Percentiles rank a stretch among this genome's conserved stretches.
Evolutionary conservation across 2,888 invertebrate genomes (phyloP).

Genomic region (Papilio elwesi): DNA sequence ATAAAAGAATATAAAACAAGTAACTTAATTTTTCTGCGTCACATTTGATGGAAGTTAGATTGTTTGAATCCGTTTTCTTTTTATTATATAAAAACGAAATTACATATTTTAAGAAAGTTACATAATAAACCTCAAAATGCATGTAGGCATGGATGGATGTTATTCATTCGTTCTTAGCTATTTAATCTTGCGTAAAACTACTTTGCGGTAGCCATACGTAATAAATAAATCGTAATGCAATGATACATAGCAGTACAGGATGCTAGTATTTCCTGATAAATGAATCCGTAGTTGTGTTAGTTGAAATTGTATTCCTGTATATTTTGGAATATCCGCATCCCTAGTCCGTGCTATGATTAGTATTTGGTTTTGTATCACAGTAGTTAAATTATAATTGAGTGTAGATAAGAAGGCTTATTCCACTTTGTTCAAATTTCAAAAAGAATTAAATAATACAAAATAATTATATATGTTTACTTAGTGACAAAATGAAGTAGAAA

Average conservation of each 20-base stretch:
- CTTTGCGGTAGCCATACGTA: constrained; percentile 7
- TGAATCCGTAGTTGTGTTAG: constrained; percentile 33
- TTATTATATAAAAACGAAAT: not conserved
- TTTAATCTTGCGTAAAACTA: constrained; percentile 20
- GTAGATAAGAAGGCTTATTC: too few species aligned
- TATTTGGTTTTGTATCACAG: too few species aligned
- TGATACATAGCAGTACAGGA: constrained; percentile 28
- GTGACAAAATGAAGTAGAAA: too few species aligned
- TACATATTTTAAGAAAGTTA: not conserved
- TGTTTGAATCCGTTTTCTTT: not conserved
- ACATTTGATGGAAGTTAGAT: too few species aligned
- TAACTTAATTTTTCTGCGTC: too few species aligned
- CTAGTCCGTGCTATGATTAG: not conserved
- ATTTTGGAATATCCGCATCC: constrained; percentile 11
- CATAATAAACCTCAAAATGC: not conserved
- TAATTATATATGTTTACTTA: too few species aligned
- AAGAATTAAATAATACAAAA: too few species aligned
- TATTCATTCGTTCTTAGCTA: constrained; percentile 11
- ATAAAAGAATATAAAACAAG: too few species aligned
- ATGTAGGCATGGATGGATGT: not conserved
- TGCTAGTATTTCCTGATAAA: constrained; percentile 32
- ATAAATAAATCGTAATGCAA: constrained; percentile 33
- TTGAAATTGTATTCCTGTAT: constrained; percentile 16
- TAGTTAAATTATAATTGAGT: too few species aligned
- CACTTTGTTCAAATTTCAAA: too few species aligned